Evolutionary conservation across 1,140 invertebrate genomes (phyloP), one percentile per base, ranked within the genome.

Genomic region (Heliconius hewitsoni): DNA sequence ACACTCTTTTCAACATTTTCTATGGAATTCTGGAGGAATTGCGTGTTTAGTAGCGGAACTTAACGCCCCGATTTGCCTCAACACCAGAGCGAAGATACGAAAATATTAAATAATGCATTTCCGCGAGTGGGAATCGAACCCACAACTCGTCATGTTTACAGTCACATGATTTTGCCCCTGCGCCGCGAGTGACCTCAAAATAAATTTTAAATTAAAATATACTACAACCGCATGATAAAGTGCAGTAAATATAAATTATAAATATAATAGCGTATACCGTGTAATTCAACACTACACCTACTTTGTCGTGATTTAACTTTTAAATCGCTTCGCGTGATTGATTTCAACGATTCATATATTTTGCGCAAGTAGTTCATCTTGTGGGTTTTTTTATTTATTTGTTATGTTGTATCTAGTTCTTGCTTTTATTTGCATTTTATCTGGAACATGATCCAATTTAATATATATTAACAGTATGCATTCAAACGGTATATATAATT

Each of bases 321-420:
- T 74, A 82, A 83, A 85, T 85, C 74, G 75, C 71, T 30, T 77
- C 78, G 84, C 80, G 70, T 85, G 78, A 83, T 78, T 82, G 82
- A 79, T 42, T 79, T 81, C 55, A 77, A 83, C 79, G 79, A 77
- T 74, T 83, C 80, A 81, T 81, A 79, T 78, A 78, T 76, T 77
- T 81, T 83, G 82, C 77, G 82, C 82, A 80, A 78, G 76, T 80
- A 71, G 78, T 57, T 55, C 78, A 80, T 30, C 6, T 50, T 42
- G 50, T 76, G 16, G 55, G 42, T 19, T 55, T 77, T 42, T 42
- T 55, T 77, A 71, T 76, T 71, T 77, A 39, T 71, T 71, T 39
- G 37, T 39, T 71, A 27, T 71, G 19, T 19, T 39, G 34, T 8
- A 57, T 57, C 55, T 57, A 57, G n/a, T 57, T 57, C 55, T 77